Evolutionary conservation across 2,113 vertebrate species (phyloP).

Genomic region (Vimba vimba): DNA sequence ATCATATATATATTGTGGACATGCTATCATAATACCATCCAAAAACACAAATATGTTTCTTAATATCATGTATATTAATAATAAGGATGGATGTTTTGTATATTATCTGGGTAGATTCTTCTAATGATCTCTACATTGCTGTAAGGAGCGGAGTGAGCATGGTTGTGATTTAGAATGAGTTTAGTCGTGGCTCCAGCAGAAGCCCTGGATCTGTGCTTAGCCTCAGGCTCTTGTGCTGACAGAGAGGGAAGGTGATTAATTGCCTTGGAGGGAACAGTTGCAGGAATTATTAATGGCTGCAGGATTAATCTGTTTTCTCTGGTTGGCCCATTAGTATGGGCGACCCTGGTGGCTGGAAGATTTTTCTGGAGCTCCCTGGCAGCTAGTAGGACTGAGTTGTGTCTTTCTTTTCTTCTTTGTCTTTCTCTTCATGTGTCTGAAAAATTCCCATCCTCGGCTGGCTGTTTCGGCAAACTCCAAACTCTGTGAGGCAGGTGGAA

Average conservation of each 20-base stretch:
- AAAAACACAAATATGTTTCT: no score
- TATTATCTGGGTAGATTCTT: conserved; percentile 26
- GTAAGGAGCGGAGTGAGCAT: conserved; percentile 2
- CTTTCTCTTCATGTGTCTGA: conserved; percentile 23
- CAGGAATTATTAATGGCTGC: conserved; percentile 65
- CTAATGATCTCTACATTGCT: conserved; percentile 1
- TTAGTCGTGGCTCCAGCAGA: conserved; percentile 37
- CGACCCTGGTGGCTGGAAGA: conserved; percentile 57
- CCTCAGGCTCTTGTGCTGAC: conserved; percentile 56
- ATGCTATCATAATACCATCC: no score
- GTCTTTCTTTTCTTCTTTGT: conserved; percentile 31
- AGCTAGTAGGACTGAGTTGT: not conserved
- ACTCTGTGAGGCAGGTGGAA: conserved; percentile 60
- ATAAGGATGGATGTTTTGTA: conserved; percentile 6
- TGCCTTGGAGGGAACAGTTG: conserved; percentile 57
- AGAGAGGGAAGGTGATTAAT: conserved; percentile 65
- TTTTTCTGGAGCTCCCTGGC: conserved; percentile 46
- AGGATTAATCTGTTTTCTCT: conserved; percentile 62
- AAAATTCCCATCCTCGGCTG: conserved; percentile 43
- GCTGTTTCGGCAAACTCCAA: conserved; percentile 50
- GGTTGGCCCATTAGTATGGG: conserved; percentile 61
- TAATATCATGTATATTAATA: no score
- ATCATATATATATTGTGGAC: no score
- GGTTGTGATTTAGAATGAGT: conserved; percentile 38
- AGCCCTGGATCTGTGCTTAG: conserved; percentile 51